Percentiles rank a stretch among this genome's conserved stretches.
Conservation (phyloP, 1,140 invertebrate species). For the Drosophila prosaltans region DNA sequence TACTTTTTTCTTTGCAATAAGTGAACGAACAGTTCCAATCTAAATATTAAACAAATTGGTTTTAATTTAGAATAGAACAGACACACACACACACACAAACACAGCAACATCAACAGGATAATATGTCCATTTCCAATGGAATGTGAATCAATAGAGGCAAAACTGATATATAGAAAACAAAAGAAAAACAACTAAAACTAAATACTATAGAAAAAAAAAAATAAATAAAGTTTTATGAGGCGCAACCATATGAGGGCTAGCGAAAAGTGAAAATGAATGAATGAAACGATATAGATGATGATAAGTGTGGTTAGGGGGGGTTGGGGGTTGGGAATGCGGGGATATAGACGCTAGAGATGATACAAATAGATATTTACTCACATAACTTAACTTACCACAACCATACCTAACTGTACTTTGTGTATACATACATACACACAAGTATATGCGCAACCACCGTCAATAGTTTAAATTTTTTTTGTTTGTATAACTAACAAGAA, state of each 20-base stretch:
- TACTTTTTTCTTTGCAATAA: neutral
- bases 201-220: neutral
- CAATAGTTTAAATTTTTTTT: constrained; percentile 70
- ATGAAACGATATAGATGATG: too few relatives aligned
- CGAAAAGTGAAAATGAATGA: too few relatives aligned
- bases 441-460: constrained; percentile 68
- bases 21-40: too few relatives aligned
- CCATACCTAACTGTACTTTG: constrained; percentile 2
- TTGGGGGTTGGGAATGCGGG: too few relatives aligned
- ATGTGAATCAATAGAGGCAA: neutral
- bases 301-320: too few relatives aligned
- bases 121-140: neutral
- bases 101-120: too few relatives aligned
- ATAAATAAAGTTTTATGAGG: neutral
- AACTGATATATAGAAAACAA: neutral
- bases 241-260: constrained; percentile 8
- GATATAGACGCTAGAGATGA: neutral
- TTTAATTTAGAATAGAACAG: neutral
- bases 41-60: neutral
- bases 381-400: constrained; percentile 8
- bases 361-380: constrained; percentile 62
- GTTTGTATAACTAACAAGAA: constrained; percentile 23
- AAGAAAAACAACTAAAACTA: neutral
- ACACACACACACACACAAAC: too few relatives aligned
- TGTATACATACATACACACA: neutral